Base-by-base conservation (phyloP, 1,140 invertebrate genomes). In the Zaprionus africanus region DNA sequence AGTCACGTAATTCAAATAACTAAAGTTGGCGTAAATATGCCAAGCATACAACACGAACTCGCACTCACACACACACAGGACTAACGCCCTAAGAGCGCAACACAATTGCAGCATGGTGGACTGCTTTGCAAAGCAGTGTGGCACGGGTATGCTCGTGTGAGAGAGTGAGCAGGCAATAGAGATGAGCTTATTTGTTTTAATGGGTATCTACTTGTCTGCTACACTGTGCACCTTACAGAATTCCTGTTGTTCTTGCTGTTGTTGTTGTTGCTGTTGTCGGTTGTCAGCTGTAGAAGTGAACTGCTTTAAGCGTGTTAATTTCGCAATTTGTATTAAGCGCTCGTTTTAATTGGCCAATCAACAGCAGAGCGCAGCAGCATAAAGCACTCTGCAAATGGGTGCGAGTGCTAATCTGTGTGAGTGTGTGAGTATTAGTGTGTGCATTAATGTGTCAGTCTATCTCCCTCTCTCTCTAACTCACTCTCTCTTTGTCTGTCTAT, bases 1-100 rank as follows among this genome's bases (percentile, higher is more conserved):
- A 88, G 85, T 88, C 85, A 88, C 85, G 85, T 88, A 88, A 88
- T 88, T 88, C 85, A 88, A 88, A 88, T 90, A 88, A 88, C 85
- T 88, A 90, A 88, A 88, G 81, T 88, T 88, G 85, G 81, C 85
- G 85, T 88, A 88, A 88, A 88, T 88, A 88, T 88, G 85, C 85
- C 78, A 71, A 71, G 85, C 81, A 87, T 83, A 71, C 68, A 76
- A 64, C 74, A 71, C 59, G 60, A 71, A 51, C 62, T 41, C 60
- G 17, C 53, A 56, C 62, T 31, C 57, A 61, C 61, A 61, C 49
- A 60, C 15, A n/a, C 31, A 46, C 41, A 51, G 9, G 31, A 78
- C 78, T 75, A 67, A 76, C 77, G 83, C 65, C 66, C 65, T 87
- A 74, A 54, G 65, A 74, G 68, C 69, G 67, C 66, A 82, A 82